Base-by-base conservation (phyloP, 2,888 invertebrate genomes). In the Heteromyza rotundicornis region DNA sequence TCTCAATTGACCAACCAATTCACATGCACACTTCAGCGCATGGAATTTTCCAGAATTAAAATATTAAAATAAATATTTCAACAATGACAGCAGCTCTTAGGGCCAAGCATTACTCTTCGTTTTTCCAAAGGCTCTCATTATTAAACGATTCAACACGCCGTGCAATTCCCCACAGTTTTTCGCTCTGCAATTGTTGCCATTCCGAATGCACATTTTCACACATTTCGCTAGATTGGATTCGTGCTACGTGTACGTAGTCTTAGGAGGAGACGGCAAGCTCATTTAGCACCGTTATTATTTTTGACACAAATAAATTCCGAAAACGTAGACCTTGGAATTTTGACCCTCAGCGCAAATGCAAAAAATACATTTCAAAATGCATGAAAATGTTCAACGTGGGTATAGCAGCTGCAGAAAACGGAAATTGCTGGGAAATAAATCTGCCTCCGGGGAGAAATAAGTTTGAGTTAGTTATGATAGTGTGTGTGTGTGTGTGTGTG, bases 391-490 rank as follows among this genome's bases (percentile, higher is more conserved):
- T n/a, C n/a, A n/a, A n/a, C n/a, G n/a, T n/a, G n/a, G n/a, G n/a
- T n/a, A n/a, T n/a, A n/a, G n/a, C n/a, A 14, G 64, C 10, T 24
- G 17, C 17, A 32, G 47, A 32, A 53, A 47, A 24, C n/a, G 52
- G 1, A 14, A 17, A 2, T 32, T 20, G 36, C 36, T 19, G 49
- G 27, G 49, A 49, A 40, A 78, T 76, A 77, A 76, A 78, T 78
- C 71, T 73, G 68, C 65, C 77, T 69, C 70, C 55, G 57, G 75
- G 73, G 71, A 75, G 70, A 73, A 76, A 77, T 74, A 77, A 73
- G 70, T 77, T 76, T 76, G 66, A 68, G 70, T 77, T 78, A 77
- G 75, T 72, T 77, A 74, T 75, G 77, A 75, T 73, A 75, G 64
- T 65, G 64, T 67, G 64, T 61, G 47, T 56, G 56, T 60, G n/a